Evolutionary conservation across 2,888 invertebrate genomes (phyloP), one percentile per base, ranked within the genome.

Genomic region (Hirtodrosophila trivittata): DNA sequence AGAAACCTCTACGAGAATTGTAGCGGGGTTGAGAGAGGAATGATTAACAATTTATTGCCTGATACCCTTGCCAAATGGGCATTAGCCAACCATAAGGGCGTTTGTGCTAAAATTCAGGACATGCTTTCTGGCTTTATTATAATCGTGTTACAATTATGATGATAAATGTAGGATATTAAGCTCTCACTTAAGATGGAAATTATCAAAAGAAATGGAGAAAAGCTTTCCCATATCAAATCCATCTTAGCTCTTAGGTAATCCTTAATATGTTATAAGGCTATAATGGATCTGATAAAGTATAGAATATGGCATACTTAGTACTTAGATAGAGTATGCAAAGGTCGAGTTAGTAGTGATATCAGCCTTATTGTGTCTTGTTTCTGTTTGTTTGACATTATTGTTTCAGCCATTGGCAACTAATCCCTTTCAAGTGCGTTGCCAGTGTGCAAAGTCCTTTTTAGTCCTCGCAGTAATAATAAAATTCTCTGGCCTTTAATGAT

Each of bases 341-440:
- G 7, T 28, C 28, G 28, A 9, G 1, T 28, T 28, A 3, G 5
- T n/a, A 28, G 5, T 8, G 9, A 2, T n/a, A 28, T 28, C 28
- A 7, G 2, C 9, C 7, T n/a, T 30, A 30, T 26, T 1, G 42
- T 51, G 47, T 52, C 35, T 26, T 49, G 32, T 43, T 37, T 46
- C 33, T 21, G 6, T 45, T 39, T 41, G 35, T 37, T 42, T 14
- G n/a, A 12, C 42, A 37, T 45, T 58, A 43, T 64, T 56, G 51
- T 64, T 66, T 64, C 52, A 56, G 59, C 37, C 51, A 57, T 28
- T 41, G 54, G 37, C 50, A 35, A 42, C 62, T 71, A 80, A 80
- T 78, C 67, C 76, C 72, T 56, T 80, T 80, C 83, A 73, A 83
- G 77, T 74, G 76, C 39, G 58, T 55, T 55, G 54, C 55, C 43